Evolutionary conservation across 2,113 vertebrate species (phyloP), one percentile per base, ranked within the genome.

Genomic region (Redunca redunca): DNA sequence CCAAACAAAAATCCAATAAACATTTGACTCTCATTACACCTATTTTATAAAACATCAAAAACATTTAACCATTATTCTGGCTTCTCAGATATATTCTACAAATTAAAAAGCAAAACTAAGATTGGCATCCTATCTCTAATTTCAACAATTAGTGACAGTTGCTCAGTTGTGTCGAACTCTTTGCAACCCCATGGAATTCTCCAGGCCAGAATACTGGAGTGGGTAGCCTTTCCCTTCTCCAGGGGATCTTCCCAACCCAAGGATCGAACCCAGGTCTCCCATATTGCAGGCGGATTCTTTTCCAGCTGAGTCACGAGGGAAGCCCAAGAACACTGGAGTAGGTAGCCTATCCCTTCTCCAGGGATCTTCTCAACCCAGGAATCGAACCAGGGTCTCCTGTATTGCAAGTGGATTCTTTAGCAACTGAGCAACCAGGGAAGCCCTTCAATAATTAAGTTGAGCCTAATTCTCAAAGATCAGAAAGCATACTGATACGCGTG

Each of bases 1-100:
- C 52, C 85, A 25, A 80, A n/a, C 14, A 91, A 78, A 93, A 97
- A 91, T 94, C 50, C 30, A 95, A 58, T 78, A 62, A 67, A 74
- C 13, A 43, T 74, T 90, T 64, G 55, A 90, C n/a, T 83, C 83
- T 52, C 77, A 80, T 71, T 60, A 96, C 1, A 82, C 60, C 48
- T 40, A 36, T 86, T 88, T 96, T 85, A 80, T n/a, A 91, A 50
- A 90, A 62, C 50, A 97, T 40, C 26, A 48, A 78, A 88, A 85
- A 46, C 17, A 46, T 46, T 78, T 30, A 62, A 83, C 50, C 55
- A 36, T 71, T 74, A 52, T 12, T 9, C 28, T 92, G 46, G 53
- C 16, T 88, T 96, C 81, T 97, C 60, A 93, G 30, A 58, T 23
- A 95, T 21, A 85, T 16, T 88, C 30, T 91, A 36, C 60, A 83